These are phyloP conservation scores for Mythimna ferrago DNA, from an alignment of 2,888 invertebrate genomes.

Conservation along the genomic window DNA sequence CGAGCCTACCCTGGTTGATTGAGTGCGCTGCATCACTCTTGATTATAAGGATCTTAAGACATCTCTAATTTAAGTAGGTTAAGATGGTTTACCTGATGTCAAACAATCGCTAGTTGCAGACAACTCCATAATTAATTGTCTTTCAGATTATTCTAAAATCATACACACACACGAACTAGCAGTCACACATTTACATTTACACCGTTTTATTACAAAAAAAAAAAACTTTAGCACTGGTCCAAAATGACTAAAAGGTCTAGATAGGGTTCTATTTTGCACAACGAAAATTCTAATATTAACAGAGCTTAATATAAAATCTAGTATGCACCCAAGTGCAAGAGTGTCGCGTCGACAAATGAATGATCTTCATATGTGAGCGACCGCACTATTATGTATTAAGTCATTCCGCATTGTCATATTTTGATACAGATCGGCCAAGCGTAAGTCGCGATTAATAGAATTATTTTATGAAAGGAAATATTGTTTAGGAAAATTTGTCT, in stretches of 20 bases:
- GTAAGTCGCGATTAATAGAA: not conserved
- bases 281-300: not conserved
- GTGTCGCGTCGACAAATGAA: slow-evolving; percentile 20
- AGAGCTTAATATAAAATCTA: not conserved
- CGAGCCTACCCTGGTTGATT: no score
- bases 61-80: not conserved
- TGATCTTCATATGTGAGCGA: slow-evolving; percentile 7
- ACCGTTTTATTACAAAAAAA: no score
- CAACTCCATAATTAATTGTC: slow-evolving; percentile 24
- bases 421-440: slow-evolving; percentile 28
- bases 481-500: no score
- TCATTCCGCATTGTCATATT: slow-evolving; percentile 40
- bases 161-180: not conserved
- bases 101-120: slow-evolving; percentile 27
- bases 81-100: slow-evolving; percentile 46
- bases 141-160: not conserved
- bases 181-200: slow-evolving; percentile 1
- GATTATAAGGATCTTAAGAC: not conserved
- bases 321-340: slow-evolving; percentile 49
- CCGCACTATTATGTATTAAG: slow-evolving; percentile 1
- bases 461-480: not conserved
- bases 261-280: not conserved
- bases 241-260: no score
- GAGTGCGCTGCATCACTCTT: not conserved
- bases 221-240: no score